These are phyloP conservation scores for Oscheius sp. DNA, from an alignment of 1,140 invertebrate species.

Conservation along the genomic window DNA sequence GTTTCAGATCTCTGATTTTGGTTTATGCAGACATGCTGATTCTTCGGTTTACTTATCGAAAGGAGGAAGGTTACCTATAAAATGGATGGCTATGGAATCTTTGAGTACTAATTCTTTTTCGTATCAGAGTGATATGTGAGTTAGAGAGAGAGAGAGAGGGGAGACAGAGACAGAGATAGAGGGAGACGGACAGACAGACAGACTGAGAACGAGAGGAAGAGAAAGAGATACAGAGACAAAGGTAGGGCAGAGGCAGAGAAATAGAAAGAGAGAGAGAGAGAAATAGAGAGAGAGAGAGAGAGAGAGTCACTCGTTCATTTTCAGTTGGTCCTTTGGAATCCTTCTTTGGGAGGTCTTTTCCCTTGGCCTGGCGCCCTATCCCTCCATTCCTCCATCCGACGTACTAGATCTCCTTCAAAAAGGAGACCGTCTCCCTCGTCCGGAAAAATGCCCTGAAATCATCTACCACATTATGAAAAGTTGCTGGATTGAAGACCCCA, in stretches of 20 bases:
- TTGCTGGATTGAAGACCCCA: not conserved
- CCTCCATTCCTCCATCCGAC: slow-evolving; percentile 1
- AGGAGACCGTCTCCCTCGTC: not conserved
- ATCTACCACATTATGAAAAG: not conserved
- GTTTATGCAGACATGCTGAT: not conserved
- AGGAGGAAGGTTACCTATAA: not conserved
- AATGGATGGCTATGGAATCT: not conserved
- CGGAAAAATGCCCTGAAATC: not conserved
- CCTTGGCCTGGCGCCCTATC: slow-evolving; percentile 8
- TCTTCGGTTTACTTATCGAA: not conserved
- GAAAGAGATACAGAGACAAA: too few species aligned
- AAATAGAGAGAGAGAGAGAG: too few species aligned
- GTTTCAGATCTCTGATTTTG: slow-evolving; percentile 1
- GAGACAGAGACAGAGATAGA: too few species aligned
- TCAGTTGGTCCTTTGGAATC: not conserved
- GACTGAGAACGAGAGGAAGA: too few species aligned
- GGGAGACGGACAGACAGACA: too few species aligned
- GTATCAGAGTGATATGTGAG: too few species aligned
- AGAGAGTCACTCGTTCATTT: too few species aligned
- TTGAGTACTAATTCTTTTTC: not conserved
- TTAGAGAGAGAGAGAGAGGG: too few species aligned
- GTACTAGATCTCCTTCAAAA: not conserved
- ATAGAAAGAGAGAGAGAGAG: too few species aligned
- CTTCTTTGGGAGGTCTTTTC: slow-evolving; percentile 19
- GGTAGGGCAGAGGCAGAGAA: too few species aligned